A percentile compares a stretch with the other conserved stretches of the same genome.
These are phyloP conservation scores for Synaphobranchus kaupii DNA, from an alignment of 2,797 vertebrate genomes.

Conservation along the genomic window DNA sequence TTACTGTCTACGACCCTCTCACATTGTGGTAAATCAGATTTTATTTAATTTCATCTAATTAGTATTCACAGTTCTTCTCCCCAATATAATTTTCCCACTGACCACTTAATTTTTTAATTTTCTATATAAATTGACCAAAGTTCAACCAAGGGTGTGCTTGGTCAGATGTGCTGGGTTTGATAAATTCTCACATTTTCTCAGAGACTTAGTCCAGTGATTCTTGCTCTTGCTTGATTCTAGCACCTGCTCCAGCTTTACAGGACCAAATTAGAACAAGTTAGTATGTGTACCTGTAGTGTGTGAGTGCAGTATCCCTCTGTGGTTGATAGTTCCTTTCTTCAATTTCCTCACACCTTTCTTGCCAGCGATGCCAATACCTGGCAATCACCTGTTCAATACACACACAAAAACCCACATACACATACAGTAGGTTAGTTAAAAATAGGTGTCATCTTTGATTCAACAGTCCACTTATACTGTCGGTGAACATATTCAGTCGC, in stretches of 20 bases:
- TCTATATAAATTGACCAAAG: too few relatives aligned
- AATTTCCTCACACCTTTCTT: constrained; percentile 71
- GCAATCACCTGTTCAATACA: constrained; percentile 67
- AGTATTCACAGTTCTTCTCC: too few relatives aligned
- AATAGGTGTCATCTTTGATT: neutral
- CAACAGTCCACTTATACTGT: neutral
- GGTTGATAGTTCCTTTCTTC: constrained; percentile 72
- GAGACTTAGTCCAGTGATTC: too few relatives aligned
- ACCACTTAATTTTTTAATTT: too few relatives aligned
- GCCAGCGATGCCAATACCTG: constrained; percentile 82
- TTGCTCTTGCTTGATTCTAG: too few relatives aligned
- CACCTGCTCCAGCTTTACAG: neutral
- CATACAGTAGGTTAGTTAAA: neutral
- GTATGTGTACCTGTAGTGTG: constrained; percentile 71
- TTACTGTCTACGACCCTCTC: too few relatives aligned
- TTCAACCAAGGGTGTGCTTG: too few relatives aligned
- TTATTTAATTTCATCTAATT: too few relatives aligned
- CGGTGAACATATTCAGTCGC: neutral
- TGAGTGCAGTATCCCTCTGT: constrained; percentile 59
- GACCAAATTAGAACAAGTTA: neutral
- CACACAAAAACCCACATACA: neutral
- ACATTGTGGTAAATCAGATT: too few relatives aligned
- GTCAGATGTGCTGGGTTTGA: too few relatives aligned
- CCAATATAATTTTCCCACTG: too few relatives aligned
- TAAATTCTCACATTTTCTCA: too few relatives aligned